phyloP scores from a whole-genome alignment of 2,113 vertebrate genomes.

The Dasyprocta punctata region DNA sequence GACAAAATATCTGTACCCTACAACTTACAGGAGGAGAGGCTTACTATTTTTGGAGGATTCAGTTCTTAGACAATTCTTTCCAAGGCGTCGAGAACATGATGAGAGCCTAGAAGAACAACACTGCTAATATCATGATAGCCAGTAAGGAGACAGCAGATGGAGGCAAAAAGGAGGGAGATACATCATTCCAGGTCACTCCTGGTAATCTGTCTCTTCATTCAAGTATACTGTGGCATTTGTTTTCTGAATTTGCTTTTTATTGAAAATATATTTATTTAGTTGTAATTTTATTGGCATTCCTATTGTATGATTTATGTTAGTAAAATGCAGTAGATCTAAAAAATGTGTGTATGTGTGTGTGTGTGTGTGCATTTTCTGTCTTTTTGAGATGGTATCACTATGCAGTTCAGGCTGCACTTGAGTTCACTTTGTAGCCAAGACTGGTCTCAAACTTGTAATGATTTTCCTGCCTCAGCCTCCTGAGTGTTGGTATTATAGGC shows the following conservation, averaged over 20 bases:
- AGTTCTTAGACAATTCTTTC: neutral
- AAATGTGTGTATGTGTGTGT: neutral
- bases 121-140: neutral
- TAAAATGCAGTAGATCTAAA: neutral
- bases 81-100: neutral
- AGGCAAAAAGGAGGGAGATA: neutral
- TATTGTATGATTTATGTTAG: neutral
- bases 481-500: too few species aligned
- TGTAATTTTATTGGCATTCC: neutral
- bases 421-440: too few species aligned
- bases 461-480: too few species aligned
- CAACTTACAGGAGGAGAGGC: neutral
- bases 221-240: neutral
- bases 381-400: too few species aligned
- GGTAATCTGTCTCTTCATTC: neutral
- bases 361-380: too few species aligned
- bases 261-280: slow-evolving; percentile 1
- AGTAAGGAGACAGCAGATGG: neutral
- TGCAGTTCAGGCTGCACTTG: too few species aligned
- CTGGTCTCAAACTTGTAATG: too few species aligned
- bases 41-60: neutral
- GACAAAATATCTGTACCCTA: neutral
- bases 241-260: neutral
- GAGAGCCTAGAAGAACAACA: neutral
- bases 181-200: neutral